These are phyloP conservation scores for Sanderia malayensis DNA, from an alignment of 30 jellyfish, hydroid and myxozoan genomes.

Conservation along the genomic window DNA sequence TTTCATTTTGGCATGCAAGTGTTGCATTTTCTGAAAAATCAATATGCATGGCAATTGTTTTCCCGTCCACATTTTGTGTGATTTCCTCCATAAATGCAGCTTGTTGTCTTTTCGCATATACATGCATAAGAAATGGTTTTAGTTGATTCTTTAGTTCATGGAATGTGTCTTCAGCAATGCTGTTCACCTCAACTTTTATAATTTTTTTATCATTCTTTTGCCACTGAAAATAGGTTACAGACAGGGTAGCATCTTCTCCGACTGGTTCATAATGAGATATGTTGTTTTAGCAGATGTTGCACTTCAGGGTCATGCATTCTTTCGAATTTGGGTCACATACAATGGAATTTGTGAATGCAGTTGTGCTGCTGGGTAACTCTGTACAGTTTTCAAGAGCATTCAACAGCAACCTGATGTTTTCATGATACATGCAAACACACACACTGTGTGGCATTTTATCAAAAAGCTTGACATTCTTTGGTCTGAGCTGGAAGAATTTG, in stretches of 20 bases:
- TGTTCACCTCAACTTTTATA: not conserved
- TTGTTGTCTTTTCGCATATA: conserved; percentile 45
- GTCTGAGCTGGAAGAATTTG: conserved; percentile 36
- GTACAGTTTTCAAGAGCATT: conserved; percentile 6
- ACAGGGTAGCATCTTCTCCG: not conserved
- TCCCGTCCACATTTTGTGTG: conserved; percentile 51
- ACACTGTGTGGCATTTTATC: conserved; percentile 31
- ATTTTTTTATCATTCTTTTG: conserved; percentile 4
- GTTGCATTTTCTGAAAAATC: conserved; percentile 58
- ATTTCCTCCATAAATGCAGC: conserved; percentile 28
- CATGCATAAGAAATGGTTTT: conserved; percentile 30
- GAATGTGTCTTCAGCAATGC: conserved; percentile 31
- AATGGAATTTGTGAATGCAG: not conserved
- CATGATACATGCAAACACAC: conserved; percentile 28
- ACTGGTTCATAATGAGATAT: not conserved
- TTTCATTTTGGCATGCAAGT: conserved; percentile 55
- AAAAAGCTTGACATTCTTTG: conserved; percentile 22
- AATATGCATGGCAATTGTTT: conserved; percentile 37
- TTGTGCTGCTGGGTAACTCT: not conserved
- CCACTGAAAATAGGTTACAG: not conserved
- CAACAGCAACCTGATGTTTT: conserved; percentile 17
- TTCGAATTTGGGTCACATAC: conserved; percentile 3
- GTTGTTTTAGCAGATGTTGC: not conserved
- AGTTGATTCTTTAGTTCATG: conserved; percentile 21
- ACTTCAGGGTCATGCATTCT: not conserved